These are phyloP conservation scores for Isotomurus palustris DNA, from an alignment of 2,888 invertebrate genomes.

Conservation along the genomic window DNA sequence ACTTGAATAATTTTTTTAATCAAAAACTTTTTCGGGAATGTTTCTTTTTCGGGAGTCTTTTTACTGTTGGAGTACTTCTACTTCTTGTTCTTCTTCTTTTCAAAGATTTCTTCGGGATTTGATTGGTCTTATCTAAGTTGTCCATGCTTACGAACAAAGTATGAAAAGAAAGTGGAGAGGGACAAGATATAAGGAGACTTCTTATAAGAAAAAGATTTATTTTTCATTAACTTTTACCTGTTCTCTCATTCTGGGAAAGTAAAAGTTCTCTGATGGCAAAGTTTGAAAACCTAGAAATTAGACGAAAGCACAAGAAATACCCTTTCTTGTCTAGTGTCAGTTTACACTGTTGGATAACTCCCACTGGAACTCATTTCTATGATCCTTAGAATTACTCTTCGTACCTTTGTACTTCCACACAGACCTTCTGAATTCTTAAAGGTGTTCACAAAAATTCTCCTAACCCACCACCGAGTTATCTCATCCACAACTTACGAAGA, in stretches of 20 bases:
- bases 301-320: no score
- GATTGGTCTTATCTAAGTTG: conserved; percentile 15
- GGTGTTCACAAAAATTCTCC: no score
- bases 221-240: conserved; percentile 14
- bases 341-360: no score
- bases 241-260: conserved; percentile 7
- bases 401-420: no score
- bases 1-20: conserved; percentile 18
- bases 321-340: no score
- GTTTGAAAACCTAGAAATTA: conserved; percentile 5
- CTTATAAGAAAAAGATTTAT: conserved; percentile 9
- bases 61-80: no score
- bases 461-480: no score
- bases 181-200: not conserved
- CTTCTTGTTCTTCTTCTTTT: not conserved
- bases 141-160: not conserved
- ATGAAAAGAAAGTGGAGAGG: not conserved
- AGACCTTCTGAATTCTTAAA: no score
- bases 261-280: conserved; percentile 12
- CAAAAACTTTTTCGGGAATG: conserved; percentile 7
- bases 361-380: no score
- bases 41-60: conserved; percentile 2
- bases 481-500: no score
- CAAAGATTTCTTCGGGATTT: conserved; percentile 13
- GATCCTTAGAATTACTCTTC: no score